Base-by-base conservation (phyloP, 1,140 invertebrate species). In the Homalodisca vitripennis region DNA sequence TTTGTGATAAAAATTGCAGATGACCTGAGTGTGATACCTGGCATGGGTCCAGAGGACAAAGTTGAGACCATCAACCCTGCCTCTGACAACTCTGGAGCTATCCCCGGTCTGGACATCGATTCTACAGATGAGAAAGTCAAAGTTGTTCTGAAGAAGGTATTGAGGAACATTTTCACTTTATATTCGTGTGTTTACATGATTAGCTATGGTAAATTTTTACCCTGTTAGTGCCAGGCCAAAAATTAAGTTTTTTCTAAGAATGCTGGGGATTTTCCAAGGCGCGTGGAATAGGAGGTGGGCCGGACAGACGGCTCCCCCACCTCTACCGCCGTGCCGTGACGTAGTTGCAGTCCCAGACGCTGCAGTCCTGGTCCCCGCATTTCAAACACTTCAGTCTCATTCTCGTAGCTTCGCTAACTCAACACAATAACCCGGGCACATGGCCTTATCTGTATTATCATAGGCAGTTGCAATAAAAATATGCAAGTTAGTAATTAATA, bases 41-140 rank as follows among this genome's bases (percentile, higher is more conserved):
- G 97, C 30, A 96, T 97, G 93, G 96, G 95, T 22, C 90, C 95
- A 22, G 95, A 98, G 78, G 94, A 96, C 76, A 88, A 89, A 80
- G 90, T 94, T 0, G 92, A 93, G 74, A 73, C 81, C 76, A 83
- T 75, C 67, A 75, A 41, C 22, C 75, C 63, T 70, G 73, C 68
- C 78, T 70, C 73, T 3, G 24, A 67, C 12, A 29, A 69, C 27
- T 22, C 84, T 72, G 81, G 83, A 69, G 85, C 84, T 53, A 97
- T 97, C 78, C 94, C 94, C 55, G 94, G 94, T 22, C 81, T 97
- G 13, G 94, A 97, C 81, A 85, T 94, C 73, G 90, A 93, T 76
- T 85, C 88, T 31, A 84, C 82, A n/a, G 82, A 84, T 17, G 87
- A 88, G 46, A 90, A 90, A 71, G 87, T 89, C 72, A 85, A 89